Base-by-base conservation (phyloP, 2,113 vertebrate species). In the Ophiodon elongatus region DNA sequence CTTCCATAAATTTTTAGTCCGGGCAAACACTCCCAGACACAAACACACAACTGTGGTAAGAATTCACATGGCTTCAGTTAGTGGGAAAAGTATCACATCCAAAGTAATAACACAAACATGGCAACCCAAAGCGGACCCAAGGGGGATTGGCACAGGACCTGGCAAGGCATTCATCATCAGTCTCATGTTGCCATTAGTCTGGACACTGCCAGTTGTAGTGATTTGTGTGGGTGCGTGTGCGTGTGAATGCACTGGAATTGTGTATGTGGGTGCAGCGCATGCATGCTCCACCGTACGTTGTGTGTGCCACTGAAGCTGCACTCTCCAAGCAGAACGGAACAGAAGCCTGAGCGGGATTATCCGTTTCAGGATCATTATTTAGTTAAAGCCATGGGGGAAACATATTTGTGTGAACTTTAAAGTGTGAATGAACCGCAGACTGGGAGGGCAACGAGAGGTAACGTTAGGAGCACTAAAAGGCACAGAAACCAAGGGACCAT, bases 51-150 rank as follows among this genome's bases (percentile, higher is more conserved):
- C 70, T 70, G 83, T 79, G 84, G 85, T 87, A 75, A 75, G 59
- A 82, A 75, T 84, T 81, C 93, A 93, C 88, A 90, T 92, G 92
- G 91, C 86, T 91, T 80, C 27, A 79, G 85, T 93, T 92, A 88
- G 92, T 89, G 84, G 88, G 88, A 87, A 92, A 91, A 91, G 77
- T 87, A 88, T 91, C 89, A 90, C 88, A 79, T 92, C 82, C 88
- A 90, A 90, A 91, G 78, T 81, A 92, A 88, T 84, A 87, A 88
- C 79, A 83, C 80, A 88, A 93, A 93, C 82, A 92, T 86, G 88
- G 90, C 80, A 82, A 91, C 88, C 86, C 82, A 74, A 83, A 74
- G 76, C 13, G 15, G 84, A 85, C 85, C 81, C 82, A 52, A 77
- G 63, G 78, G 88, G 73, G 85, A 65, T 56, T 91, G 88, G 91